Evolutionary conservation across 1,140 invertebrate genomes (phyloP).

Genomic region (Brachionus koreanus): DNA sequence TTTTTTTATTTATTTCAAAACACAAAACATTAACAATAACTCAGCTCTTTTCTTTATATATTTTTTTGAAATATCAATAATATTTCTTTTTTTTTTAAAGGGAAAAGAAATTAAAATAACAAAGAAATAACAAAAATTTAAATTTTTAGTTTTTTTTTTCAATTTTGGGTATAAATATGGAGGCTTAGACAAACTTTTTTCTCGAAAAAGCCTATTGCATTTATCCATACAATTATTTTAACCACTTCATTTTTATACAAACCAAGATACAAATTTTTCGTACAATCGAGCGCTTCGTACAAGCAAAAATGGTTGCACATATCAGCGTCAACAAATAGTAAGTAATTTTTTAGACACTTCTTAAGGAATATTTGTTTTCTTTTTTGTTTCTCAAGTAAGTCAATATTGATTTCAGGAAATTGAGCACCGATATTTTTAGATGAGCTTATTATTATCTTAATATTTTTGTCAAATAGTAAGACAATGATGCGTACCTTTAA

Average conservation of each 20-base stretch:
- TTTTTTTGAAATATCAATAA: constrained; percentile 26
- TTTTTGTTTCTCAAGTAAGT: not conserved
- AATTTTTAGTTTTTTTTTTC: constrained; percentile 2
- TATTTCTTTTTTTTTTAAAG: not conserved
- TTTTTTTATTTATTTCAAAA: constrained; percentile 19
- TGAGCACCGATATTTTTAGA: constrained; percentile 26
- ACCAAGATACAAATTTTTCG: not conserved
- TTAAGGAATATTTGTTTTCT: constrained; percentile 2
- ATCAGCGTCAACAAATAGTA: not conserved
- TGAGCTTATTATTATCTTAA: constrained; percentile 7
- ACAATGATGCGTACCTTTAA: constrained; percentile 21
- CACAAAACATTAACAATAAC: constrained; percentile 37
- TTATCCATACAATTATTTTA: not conserved
- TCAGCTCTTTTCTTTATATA: not conserved
- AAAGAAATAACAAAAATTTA: constrained; percentile 16
- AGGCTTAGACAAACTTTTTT: constrained; percentile 12
- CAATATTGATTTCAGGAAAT: constrained; percentile 37
- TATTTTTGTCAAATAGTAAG: constrained; percentile 24
- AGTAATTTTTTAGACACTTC: not conserved
- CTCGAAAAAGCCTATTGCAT: not conserved
- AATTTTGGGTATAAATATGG: not conserved
- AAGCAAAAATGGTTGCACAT: not conserved
- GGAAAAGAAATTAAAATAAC: constrained; percentile 38
- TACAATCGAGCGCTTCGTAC: not conserved
- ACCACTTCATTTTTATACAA: not conserved